phyloP scores from a whole-genome alignment of 2,797 vertebrate genomes.

The Stomatorhinus walkeri region DNA sequence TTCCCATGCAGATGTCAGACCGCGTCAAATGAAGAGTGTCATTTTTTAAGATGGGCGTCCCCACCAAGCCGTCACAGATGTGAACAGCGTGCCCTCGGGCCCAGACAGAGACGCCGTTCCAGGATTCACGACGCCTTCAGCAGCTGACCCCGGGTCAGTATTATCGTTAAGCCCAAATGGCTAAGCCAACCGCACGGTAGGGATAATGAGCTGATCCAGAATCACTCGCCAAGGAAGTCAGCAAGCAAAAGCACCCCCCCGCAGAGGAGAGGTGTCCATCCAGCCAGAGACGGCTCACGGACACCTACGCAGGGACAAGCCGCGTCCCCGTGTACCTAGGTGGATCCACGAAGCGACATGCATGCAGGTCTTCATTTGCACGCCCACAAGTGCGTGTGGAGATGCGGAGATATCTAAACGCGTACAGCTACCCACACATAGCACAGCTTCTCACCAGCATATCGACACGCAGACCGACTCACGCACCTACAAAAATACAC shows the following conservation, averaged over 20 bases:
- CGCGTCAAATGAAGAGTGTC: background rate
- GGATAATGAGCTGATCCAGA: background rate
- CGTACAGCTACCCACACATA: slow-evolving; percentile 1
- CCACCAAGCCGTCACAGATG: background rate
- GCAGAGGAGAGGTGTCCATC: background rate
- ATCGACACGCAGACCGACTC: background rate
- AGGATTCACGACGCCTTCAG: background rate
- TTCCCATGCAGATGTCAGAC: background rate
- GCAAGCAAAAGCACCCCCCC: background rate
- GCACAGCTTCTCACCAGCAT: background rate
- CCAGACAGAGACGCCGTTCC: background rate
- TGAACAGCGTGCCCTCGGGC: background rate
- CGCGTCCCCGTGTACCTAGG: background rate
- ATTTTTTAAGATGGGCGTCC: background rate
- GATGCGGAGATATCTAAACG: background rate
- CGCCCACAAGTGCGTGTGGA: background rate
- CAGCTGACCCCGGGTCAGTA: background rate
- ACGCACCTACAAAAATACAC: background rate
- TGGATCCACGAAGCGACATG: background rate
- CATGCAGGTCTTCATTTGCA: background rate
- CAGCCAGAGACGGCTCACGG: background rate
- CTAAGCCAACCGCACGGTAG: background rate
- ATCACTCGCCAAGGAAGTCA: background rate
- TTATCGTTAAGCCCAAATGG: background rate
- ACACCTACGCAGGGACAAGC: background rate